Percentiles rank a stretch among this genome's conserved stretches.
Evolutionary conservation across 2,797 vertebrate species (phyloP).

Genomic region (Margarornis squamiger): DNA sequence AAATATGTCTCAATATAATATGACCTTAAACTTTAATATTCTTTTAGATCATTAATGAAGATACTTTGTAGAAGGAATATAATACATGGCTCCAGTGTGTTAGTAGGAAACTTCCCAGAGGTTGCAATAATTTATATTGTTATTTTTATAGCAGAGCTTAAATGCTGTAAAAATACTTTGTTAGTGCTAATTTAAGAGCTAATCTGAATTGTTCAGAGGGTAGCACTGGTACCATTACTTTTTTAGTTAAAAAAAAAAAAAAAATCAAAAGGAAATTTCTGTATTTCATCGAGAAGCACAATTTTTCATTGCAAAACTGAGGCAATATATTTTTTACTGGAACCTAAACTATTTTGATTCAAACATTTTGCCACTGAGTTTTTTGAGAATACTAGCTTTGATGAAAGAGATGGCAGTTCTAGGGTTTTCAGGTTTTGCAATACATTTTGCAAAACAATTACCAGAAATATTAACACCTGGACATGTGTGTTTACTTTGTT

Average conservation of each 20-base stretch:
- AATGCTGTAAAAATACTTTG: not conserved
- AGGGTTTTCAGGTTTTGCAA: not conserved
- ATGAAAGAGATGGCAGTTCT: not conserved
- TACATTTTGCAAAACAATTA: not conserved
- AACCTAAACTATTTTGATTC: not conserved
- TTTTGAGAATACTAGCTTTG: not conserved
- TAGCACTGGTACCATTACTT: not conserved
- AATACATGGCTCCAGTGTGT: not conserved
- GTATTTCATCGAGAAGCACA: not conserved
- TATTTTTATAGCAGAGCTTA: not conserved
- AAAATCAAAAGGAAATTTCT: not conserved
- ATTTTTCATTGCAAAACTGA: not conserved
- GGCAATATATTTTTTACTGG: not conserved
- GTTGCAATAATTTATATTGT: not conserved
- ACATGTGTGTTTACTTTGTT: not conserved
- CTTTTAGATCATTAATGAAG: not conserved
- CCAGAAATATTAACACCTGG: not conserved
- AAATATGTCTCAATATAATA: not conserved
- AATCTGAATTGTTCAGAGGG: not conserved
- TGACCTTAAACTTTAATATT: not conserved
- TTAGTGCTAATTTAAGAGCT: not conserved
- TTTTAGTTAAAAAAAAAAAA: not conserved
- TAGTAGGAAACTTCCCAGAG: not conserved
- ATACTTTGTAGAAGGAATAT: not conserved
- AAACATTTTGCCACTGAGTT: not conserved